These are phyloP conservation scores for Uria lomvia DNA, from an alignment of 2,113 vertebrate genomes.

Conservation along the genomic window DNA sequence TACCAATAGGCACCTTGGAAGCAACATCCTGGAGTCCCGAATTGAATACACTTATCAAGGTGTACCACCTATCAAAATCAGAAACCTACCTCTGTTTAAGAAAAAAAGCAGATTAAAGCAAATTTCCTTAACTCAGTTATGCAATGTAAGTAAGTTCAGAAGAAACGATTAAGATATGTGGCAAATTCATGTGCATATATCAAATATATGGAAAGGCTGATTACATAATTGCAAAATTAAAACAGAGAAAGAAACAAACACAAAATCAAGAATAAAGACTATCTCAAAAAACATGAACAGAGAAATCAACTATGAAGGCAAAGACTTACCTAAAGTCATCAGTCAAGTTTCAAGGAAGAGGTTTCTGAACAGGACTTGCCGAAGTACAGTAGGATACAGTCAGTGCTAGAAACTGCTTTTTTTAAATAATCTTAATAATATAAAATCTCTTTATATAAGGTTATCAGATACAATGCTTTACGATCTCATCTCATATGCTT, in stretches of 20 bases:
- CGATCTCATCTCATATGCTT: neutral
- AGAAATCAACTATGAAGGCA: neutral
- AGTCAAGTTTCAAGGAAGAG: neutral
- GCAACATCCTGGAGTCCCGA: neutral
- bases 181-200: neutral
- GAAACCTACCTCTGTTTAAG: neutral
- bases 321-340: neutral
- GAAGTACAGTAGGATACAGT: neutral
- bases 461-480: neutral
- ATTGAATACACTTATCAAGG: neutral
- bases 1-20: neutral
- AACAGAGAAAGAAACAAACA: neutral
- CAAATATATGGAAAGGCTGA: neutral
- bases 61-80: neutral
- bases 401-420: neutral
- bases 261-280: neutral
- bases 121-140: neutral
- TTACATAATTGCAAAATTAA: neutral
- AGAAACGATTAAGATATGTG: neutral
- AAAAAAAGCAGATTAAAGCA: neutral
- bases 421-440: neutral
- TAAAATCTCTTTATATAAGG: neutral
- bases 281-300: neutral
- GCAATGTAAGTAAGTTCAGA: neutral
- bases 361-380: neutral